Evolutionary conservation across 2,888 invertebrate species (phyloP).

Genomic region (Caenorhabditis macrosperma): DNA sequence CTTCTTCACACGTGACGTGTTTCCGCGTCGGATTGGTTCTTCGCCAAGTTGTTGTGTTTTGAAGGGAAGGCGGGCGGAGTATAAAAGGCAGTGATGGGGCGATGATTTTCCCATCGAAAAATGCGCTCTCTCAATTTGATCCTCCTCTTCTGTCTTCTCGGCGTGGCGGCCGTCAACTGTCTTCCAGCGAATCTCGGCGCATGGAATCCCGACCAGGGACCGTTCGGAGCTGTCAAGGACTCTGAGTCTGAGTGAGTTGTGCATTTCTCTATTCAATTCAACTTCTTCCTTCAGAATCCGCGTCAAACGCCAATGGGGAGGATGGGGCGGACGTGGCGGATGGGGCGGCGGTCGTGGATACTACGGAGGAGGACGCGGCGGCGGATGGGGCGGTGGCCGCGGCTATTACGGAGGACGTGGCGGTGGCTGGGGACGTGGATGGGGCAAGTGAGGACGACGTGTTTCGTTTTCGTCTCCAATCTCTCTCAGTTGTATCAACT

Average conservation of each 20-base stretch:
- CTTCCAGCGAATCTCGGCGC: background rate
- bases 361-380: background rate
- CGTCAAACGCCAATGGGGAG: background rate
- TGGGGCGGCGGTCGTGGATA: background rate
- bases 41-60: background rate
- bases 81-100: no score
- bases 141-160: background rate
- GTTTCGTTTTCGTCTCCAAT: no score
- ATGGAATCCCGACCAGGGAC: background rate
- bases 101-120: no score
- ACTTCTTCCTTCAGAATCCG: background rate
- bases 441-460: background rate
- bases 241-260: background rate
- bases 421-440: background rate
- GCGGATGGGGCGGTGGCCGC: background rate
- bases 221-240: background rate
- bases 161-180: background rate
- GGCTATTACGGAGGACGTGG: background rate
- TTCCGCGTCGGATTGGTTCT: background rate
- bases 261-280: background rate
- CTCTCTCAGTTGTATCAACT: no score
- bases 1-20: no score
- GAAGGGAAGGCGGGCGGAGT: background rate
- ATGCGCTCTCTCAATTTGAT: background rate
- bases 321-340: background rate